These are phyloP conservation scores for Cephonodes hylas DNA, from an alignment of 2,888 invertebrate species.

Conservation along the genomic window DNA sequence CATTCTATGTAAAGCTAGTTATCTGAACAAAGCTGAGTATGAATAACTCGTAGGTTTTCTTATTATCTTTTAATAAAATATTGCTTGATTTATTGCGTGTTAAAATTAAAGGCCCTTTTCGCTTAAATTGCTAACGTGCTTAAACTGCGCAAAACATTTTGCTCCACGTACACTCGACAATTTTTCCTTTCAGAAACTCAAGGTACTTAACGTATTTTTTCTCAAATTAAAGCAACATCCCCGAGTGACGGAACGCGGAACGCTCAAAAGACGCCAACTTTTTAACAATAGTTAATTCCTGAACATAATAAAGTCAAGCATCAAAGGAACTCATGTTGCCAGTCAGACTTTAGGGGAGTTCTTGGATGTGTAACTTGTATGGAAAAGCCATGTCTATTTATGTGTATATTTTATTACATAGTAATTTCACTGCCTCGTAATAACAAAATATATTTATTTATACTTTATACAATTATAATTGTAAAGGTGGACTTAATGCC, in stretches of 20 bases:
- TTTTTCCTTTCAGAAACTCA: background rate
- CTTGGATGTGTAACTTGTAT: background rate
- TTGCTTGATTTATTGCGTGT: too few species aligned
- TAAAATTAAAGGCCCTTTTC: too few species aligned
- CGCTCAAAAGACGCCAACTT: constrained; percentile 12
- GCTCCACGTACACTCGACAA: background rate
- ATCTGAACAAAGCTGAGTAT: too few species aligned
- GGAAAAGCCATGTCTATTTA: background rate
- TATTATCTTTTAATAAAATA: too few species aligned
- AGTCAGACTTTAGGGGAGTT: background rate
- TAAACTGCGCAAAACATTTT: background rate
- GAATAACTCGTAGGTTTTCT: too few species aligned
- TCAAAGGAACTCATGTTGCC: constrained; percentile 12
- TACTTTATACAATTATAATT: too few species aligned
- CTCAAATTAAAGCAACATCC: background rate
- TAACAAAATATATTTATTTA: too few species aligned
- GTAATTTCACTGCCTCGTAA: too few species aligned
- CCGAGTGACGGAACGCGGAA: background rate
- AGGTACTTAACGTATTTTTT: background rate
- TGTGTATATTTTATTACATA: too few species aligned
- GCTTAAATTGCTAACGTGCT: too few species aligned
- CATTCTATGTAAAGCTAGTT: too few species aligned
- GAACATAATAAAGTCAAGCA: constrained; percentile 17
- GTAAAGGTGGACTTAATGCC: too few species aligned
- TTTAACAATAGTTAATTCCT: constrained; percentile 20